Base-by-base conservation (phyloP, 2,888 invertebrate species). In the Lasiommata megera region DNA sequence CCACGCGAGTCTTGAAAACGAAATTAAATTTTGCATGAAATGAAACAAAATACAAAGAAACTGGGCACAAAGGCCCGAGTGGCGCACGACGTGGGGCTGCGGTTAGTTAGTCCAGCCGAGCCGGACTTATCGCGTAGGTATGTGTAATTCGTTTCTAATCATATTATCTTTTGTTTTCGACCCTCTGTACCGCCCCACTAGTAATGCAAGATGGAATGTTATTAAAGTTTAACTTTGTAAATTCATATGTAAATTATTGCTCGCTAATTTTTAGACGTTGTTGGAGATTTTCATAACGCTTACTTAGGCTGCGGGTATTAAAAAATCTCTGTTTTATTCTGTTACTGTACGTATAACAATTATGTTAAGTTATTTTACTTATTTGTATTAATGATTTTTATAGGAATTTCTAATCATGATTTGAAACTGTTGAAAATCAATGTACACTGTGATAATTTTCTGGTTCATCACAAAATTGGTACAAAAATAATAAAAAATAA, bases 21-120 rank as follows among this genome's bases (percentile, higher is more conserved):
- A 89, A 89, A 90, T 90, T 89, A 88, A 90, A 90, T 90, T 89
- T 88, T 84, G 88, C 90, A 88, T 88, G 90, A 88, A 89, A 88
- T 87, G 84, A 84, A 85, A 87, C 88, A 82, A 85, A 84, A 86
- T 84, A 89, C 88, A 89, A 90, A 90, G 90, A 89, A 90, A 86
- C 80, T 82, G 82, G 80, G 73, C 75, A 88, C 89, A 89, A 89
- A 88, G 88, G 84, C 79, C 66, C 66, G 70, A 79, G 79, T 81
- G 83, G 80, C 77, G 78, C 74, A 73, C 77, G 70, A 67, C 74
- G 73, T 63, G 75, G 70, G 72, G 72, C 75, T 73, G 78, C 80
- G 87, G 88, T 84, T 78, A 82, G 86, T 84, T 85, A 82, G 76
- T 69, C 67, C 68, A 70, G 68, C 73, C 72, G 58, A 63, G 70